Conservation (phyloP, 2,797 vertebrate species). For the Lagocephalus sceleratus region DNA sequence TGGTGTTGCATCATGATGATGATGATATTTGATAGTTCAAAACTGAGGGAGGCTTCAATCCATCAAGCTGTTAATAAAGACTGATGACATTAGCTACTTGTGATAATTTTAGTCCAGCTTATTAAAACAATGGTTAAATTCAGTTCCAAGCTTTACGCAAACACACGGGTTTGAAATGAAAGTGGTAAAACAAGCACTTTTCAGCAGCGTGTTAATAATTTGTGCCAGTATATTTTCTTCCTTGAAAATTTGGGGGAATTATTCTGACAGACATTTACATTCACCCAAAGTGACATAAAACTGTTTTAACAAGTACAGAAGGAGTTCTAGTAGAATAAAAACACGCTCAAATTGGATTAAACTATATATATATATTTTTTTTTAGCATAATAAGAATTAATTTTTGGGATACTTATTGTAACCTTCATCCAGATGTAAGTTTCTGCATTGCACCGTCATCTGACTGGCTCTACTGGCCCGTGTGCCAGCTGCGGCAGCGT, state of each 20-base stretch:
- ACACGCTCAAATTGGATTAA: slow-evolving; percentile 4
- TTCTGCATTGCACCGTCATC: too few species aligned
- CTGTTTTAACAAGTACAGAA: not conserved
- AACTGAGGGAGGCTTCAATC: slow-evolving; percentile 11
- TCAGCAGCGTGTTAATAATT: too few species aligned
- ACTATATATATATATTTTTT: not conserved
- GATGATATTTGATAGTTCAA: slow-evolving; percentile 29
- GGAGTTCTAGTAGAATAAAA: slow-evolving; percentile 6
- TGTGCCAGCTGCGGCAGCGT: slow-evolving; percentile 38
- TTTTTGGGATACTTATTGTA: too few species aligned
- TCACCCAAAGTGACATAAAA: not conserved
- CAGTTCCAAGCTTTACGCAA: not conserved
- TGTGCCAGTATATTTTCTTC: not conserved
- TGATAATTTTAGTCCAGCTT: slow-evolving; percentile 6
- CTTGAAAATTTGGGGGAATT: too few species aligned
- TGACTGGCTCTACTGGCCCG: slow-evolving; percentile 12
- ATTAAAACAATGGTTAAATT: slow-evolving; percentile 13
- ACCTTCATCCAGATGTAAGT: slow-evolving; percentile 5
- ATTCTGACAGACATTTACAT: not conserved
- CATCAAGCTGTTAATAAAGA: slow-evolving; percentile 7
- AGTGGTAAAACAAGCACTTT: not conserved
- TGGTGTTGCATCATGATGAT: slow-evolving; percentile 30
- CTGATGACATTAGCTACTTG: not conserved
- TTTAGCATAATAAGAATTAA: slow-evolving; percentile 82
- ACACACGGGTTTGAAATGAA: not conserved